These are phyloP conservation scores for Ammodytes dubius DNA, from an alignment of 2,113 vertebrate species.

Conservation along the genomic window DNA sequence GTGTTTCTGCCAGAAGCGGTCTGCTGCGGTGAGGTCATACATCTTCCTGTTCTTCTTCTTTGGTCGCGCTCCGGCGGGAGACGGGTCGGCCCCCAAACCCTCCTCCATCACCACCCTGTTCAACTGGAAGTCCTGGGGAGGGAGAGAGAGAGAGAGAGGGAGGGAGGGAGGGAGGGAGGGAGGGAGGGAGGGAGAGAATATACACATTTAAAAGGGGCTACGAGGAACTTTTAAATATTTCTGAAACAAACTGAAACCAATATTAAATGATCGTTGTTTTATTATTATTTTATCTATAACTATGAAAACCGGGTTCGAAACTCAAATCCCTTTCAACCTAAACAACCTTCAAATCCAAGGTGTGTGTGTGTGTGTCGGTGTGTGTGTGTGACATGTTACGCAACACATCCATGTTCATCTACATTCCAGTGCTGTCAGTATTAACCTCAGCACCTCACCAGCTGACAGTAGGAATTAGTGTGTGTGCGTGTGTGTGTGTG, in stretches of 20 bases:
- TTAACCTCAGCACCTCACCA: constrained; percentile 36
- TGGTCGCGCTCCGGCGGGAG: constrained; percentile 94
- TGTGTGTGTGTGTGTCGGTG: too few species aligned
- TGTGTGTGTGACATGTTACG: neutral
- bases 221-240: too few species aligned
- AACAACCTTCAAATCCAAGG: too few species aligned
- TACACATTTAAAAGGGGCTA: too few species aligned
- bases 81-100: constrained; percentile 86
- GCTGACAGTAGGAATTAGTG: constrained; percentile 32
- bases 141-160: too few species aligned
- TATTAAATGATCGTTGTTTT: too few species aligned
- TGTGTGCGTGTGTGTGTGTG: constrained; percentile 7
- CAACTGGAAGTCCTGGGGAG: constrained; percentile 93
- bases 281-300: too few species aligned
- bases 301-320: too few species aligned
- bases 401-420: constrained; percentile 36
- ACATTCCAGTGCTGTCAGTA: constrained; percentile 52
- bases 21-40: constrained; percentile 94
- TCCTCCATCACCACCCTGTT: constrained; percentile 96
- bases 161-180: too few species aligned
- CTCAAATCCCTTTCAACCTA: too few species aligned
- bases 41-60: constrained; percentile 96
- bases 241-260: too few species aligned
- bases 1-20: constrained; percentile 98
- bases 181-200: too few species aligned